Evolutionary conservation across 2,113 vertebrate genomes (phyloP).

Genomic region (Entomyzon cyanotis): DNA sequence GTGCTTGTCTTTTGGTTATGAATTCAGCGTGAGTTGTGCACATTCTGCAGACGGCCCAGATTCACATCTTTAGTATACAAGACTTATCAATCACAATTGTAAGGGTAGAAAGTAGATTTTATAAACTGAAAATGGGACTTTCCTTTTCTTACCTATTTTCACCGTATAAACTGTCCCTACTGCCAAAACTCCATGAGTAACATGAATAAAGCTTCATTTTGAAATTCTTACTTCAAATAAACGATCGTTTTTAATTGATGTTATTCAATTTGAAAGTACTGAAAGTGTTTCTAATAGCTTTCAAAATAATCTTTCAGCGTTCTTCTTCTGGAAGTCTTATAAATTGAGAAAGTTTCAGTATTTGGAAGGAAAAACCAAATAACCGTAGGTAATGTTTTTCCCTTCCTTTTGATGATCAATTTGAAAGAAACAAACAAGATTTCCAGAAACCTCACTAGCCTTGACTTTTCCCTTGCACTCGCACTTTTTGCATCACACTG

Average conservation of each 20-base stretch:
- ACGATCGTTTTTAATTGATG: not conserved
- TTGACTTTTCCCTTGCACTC: not conserved
- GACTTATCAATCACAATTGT: not conserved
- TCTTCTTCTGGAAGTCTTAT: not conserved
- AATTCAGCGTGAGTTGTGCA: not conserved
- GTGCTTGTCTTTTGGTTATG: not conserved
- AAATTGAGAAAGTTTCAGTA: not conserved
- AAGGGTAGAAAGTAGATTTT: not conserved
- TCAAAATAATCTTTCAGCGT: not conserved
- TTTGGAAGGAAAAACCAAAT: not conserved
- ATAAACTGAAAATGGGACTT: not conserved
- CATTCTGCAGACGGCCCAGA: not conserved
- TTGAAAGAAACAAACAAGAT: not conserved
- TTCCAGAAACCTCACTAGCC: not conserved
- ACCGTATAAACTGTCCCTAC: not conserved
- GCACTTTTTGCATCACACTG: not conserved
- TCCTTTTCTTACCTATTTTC: not conserved
- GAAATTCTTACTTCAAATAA: not conserved
- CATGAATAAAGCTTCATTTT: not conserved
- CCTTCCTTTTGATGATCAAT: not conserved
- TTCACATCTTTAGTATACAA: not conserved
- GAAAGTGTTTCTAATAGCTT: not conserved
- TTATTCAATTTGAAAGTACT: not conserved
- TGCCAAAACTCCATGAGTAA: not conserved
- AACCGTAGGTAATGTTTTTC: not conserved